These are phyloP conservation scores for Eubucco bourcierii DNA, from an alignment of 2,113 vertebrate genomes.

Conservation along the genomic window DNA sequence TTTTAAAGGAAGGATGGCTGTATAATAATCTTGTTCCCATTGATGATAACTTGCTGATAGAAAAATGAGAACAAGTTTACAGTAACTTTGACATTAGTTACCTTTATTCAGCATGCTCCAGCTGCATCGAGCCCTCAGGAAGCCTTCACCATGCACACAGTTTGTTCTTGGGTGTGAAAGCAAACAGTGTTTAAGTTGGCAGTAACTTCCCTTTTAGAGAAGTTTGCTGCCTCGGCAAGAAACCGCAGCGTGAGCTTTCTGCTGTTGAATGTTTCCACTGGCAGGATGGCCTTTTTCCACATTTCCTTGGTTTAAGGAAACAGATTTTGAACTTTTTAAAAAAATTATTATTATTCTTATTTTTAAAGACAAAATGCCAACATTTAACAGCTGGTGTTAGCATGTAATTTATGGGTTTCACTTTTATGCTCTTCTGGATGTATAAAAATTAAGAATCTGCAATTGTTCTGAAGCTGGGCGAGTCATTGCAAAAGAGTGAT, in stretches of 20 bases:
- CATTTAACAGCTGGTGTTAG: conserved; percentile 81
- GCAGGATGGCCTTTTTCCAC: conserved; percentile 95
- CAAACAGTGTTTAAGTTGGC: conserved; percentile 94
- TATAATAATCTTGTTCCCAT: conserved; percentile 78
- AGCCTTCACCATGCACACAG: conserved; percentile 85
- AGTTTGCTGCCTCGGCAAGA: conserved; percentile 97
- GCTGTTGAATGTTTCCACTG: conserved; percentile 82
- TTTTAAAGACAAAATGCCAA: conserved; percentile 81
- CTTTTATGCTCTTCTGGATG: conserved; percentile 66
- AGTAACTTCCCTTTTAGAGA: conserved; percentile 85
- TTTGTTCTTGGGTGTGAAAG: conserved; percentile 89
- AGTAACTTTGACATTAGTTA: conserved; percentile 92
- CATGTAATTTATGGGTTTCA: conserved; percentile 78
- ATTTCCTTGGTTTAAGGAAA: conserved; percentile 96
- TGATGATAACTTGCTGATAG: conserved; percentile 84
- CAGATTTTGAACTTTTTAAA: conserved; percentile 91
- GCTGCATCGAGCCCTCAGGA: conserved; percentile 95
- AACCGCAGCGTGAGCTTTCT: conserved; percentile 84
- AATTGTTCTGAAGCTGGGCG: conserved; percentile 63
- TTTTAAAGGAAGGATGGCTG: conserved; percentile 22
- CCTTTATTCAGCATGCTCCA: conserved; percentile 90
- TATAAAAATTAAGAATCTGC: conserved; percentile 71
- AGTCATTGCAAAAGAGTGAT: conserved; percentile 53
- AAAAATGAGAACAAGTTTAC: conserved; percentile 83
- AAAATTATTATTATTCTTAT: background rate